Percentiles rank a stretch among this genome's conserved stretches.
Conservation (phyloP, 2,888 invertebrate genomes). For the Drosophila mulleri region DNA sequence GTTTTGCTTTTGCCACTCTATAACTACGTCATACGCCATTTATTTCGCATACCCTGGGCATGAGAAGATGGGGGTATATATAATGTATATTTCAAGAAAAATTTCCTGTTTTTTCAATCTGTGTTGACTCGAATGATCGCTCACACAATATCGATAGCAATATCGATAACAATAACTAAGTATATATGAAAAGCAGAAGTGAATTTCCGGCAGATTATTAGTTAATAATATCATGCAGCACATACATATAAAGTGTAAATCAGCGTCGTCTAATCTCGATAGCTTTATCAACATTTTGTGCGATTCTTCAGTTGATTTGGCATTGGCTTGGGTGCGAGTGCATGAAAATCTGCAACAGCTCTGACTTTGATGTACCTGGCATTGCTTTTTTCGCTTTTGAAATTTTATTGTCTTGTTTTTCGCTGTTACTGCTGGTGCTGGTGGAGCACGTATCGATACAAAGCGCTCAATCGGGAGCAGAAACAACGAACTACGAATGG, state of each 20-base stretch:
- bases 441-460: slow-evolving; percentile 52
- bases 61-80: background rate
- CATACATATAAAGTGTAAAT: too few relatives aligned
- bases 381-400: slow-evolving; percentile 42
- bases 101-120: background rate
- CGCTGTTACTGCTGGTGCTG: slow-evolving; percentile 1
- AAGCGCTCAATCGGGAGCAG: slow-evolving; percentile 54
- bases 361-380: slow-evolving; percentile 56
- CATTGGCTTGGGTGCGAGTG: slow-evolving; percentile 17
- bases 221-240: too few relatives aligned
- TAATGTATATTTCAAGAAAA: background rate
- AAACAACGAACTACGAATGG: slow-evolving; percentile 8
- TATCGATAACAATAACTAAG: too few relatives aligned
- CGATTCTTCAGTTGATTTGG: slow-evolving; percentile 62
- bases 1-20: slow-evolving; percentile 36
- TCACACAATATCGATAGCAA: too few relatives aligned
- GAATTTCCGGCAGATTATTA: too few relatives aligned
- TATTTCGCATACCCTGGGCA: background rate
- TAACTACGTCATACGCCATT: background rate
- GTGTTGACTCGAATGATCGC: too few relatives aligned
- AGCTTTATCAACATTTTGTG: slow-evolving; percentile 22
- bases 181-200: too few relatives aligned
- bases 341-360: slow-evolving; percentile 47
- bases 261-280: too few relatives aligned
- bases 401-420: slow-evolving; percentile 5